Percentiles rank a stretch among this genome's conserved stretches.
phyloP scores from a whole-genome alignment of 2,888 invertebrate genomes.

The Diadromus collaris region DNA sequence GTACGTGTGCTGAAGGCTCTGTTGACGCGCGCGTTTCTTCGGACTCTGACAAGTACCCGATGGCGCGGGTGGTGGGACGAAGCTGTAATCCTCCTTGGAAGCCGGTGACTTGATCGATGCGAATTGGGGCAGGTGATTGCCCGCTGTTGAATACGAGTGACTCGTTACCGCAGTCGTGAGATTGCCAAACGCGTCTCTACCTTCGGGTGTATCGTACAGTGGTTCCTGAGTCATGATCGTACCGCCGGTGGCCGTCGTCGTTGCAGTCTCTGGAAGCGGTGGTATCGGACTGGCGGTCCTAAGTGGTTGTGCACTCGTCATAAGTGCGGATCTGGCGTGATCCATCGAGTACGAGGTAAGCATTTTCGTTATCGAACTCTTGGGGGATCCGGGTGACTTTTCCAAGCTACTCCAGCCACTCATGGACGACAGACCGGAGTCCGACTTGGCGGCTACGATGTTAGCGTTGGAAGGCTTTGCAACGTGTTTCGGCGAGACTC shows the following conservation, averaged over 20 bases:
- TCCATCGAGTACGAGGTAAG: slow-evolving; percentile 76
- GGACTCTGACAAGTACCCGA: slow-evolving; percentile 78
- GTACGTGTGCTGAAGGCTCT: slow-evolving; percentile 72
- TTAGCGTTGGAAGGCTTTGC: slow-evolving; percentile 83
- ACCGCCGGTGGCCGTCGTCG: slow-evolving; percentile 59
- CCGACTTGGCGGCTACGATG: slow-evolving; percentile 90
- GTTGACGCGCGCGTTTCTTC: slow-evolving; percentile 79
- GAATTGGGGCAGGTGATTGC: slow-evolving; percentile 82
- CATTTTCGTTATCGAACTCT: slow-evolving; percentile 81
- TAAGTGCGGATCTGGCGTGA: slow-evolving; percentile 68
- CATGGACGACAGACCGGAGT: slow-evolving; percentile 93
- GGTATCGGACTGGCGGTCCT: slow-evolving; percentile 73
- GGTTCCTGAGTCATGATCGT: slow-evolving; percentile 73
- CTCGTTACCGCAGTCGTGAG: slow-evolving; percentile 64
- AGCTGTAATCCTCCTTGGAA: slow-evolving; percentile 81
- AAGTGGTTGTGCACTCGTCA: slow-evolving; percentile 69
- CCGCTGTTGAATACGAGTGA: slow-evolving; percentile 71
- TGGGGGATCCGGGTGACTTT: slow-evolving; percentile 92
- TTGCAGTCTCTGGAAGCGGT: slow-evolving; percentile 71
- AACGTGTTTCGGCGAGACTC: slow-evolving; percentile 86
- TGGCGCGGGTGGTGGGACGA: slow-evolving; percentile 82
- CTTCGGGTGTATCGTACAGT: slow-evolving; percentile 77
- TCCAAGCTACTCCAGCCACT: slow-evolving; percentile 93
- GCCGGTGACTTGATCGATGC: slow-evolving; percentile 82
- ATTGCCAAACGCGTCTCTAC: slow-evolving; percentile 73